Evolutionary conservation across 2,888 invertebrate genomes (phyloP), one percentile per base, ranked within the genome.

Genomic region (Hoplodrina ambigua): DNA sequence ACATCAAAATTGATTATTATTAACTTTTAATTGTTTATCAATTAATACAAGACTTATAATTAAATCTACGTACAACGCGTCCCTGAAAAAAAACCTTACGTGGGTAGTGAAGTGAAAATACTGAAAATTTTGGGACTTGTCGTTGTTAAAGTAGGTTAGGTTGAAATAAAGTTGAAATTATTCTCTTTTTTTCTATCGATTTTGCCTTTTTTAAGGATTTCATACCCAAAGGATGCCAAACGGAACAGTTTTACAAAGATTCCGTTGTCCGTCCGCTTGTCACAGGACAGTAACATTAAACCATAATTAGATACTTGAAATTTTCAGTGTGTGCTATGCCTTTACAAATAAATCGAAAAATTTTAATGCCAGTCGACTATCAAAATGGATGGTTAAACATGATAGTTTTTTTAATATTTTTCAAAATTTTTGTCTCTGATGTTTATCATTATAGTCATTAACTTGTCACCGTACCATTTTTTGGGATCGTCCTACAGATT

Each of bases 11-110:
- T 66, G 62, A 81, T 86, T 87, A 87, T 81, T 84, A 86, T 86
- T 84, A 85, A 81, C 81, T 87, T 50, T 87, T 86, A 85, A 84
- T 88, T 66, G 69, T 84, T 84, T 83, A 74, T 82, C 68, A 83
- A 77, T 81, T 81, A 81, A 83, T 83, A 81, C 74, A 80, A 81
- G 73, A 79, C 75, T 79, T 83, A 83, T 37, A 73, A 67, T 73
- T 72, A 81, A 69, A 71, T 63, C 76, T 77, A 83, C 66, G 25
- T 57, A 56, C 69, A 64, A 70, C 72, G 58, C 8, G 82, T 72
- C 72, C 82, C 72, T 89, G 75, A 86, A 86, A 83, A 85, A n/a
- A 90, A 86, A 85, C 85, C 88, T 61, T 76, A 68, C 50, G 72
- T 73, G 76, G 65, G 69, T 63, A 72, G 69, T 60, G 70, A 75